These are phyloP conservation scores for Luehdorfia chinensis DNA, from an alignment of 1,140 invertebrate genomes.

Conservation along the genomic window DNA sequence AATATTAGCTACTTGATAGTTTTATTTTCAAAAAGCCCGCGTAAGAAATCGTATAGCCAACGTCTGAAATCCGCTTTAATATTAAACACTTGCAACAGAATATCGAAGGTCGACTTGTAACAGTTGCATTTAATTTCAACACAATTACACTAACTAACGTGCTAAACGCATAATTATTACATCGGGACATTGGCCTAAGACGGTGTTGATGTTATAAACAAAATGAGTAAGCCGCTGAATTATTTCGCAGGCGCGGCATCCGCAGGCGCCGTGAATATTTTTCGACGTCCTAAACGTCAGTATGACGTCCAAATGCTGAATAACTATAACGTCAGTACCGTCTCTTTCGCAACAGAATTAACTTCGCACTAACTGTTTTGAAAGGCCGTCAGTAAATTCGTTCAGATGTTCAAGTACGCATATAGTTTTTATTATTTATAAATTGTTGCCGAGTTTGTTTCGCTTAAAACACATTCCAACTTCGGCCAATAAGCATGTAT, in stretches of 20 bases:
- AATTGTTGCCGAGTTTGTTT: too few relatives aligned
- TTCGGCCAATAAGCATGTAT: background rate
- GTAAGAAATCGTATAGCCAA: too few relatives aligned
- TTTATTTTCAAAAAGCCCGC: too few relatives aligned
- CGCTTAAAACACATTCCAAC: slow-evolving; percentile 3
- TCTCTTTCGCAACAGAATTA: background rate
- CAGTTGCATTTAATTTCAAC: slow-evolving; percentile 12
- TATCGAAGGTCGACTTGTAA: slow-evolving; percentile 6
- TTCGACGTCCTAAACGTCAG: slow-evolving; percentile 21
- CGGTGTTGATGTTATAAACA: slow-evolving; percentile 1
- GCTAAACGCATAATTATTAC: background rate
- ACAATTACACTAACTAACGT: slow-evolving; percentile 3
- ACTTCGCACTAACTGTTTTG: too few relatives aligned
- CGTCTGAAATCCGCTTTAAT: background rate
- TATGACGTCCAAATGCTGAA: slow-evolving; percentile 14
- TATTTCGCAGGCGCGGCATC: too few relatives aligned
- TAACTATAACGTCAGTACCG: too few relatives aligned
- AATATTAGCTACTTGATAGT: too few relatives aligned
- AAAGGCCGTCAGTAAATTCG: too few relatives aligned
- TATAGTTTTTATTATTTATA: too few relatives aligned
- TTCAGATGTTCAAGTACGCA: too few relatives aligned
- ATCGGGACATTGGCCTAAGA: slow-evolving; percentile 5
- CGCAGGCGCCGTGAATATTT: slow-evolving; percentile 2
- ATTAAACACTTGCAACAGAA: slow-evolving; percentile 3
- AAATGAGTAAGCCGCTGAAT: slow-evolving; percentile 3